A percentile compares a stretch with the other conserved stretches of the same genome.
phyloP scores from a whole-genome alignment of 64 coral and sea anemone genomes.

The Montipora foliosa region DNA sequence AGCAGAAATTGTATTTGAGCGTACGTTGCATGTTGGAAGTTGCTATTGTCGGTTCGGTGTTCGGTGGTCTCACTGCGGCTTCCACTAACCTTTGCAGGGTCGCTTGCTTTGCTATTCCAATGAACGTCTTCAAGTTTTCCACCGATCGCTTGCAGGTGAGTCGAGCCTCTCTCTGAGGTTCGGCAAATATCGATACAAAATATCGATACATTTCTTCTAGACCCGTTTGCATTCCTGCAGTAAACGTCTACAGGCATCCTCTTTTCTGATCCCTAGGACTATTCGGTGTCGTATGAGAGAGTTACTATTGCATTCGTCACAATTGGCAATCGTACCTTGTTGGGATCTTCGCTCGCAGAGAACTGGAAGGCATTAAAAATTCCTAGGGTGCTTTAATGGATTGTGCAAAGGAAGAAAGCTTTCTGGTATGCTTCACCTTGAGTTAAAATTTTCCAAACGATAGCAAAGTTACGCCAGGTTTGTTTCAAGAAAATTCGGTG shows the following conservation, averaged over 20 bases:
- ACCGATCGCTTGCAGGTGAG: slow-evolving; percentile 47
- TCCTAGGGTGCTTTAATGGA: neutral
- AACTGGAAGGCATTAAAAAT: slow-evolving; percentile 34
- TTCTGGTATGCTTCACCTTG: slow-evolving; percentile 14
- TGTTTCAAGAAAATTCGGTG: slow-evolving; percentile 35
- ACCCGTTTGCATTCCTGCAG: slow-evolving; percentile 39
- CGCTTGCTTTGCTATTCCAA: neutral
- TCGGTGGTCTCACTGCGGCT: too few species aligned
- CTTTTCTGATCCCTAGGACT: slow-evolving; percentile 21
- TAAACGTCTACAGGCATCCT: slow-evolving; percentile 26
- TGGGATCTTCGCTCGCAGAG: neutral
- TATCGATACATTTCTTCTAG: slow-evolving; percentile 66
- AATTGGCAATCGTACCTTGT: slow-evolving; percentile 52
- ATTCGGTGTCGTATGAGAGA: slow-evolving; percentile 35
- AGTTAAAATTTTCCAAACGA: slow-evolving; percentile 11
- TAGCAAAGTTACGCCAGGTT: slow-evolving; percentile 47
- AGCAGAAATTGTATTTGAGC: too few species aligned
- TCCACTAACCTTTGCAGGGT: too few species aligned
- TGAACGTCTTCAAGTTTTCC: slow-evolving; percentile 25
- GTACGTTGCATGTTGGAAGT: too few species aligned
- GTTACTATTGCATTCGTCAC: neutral
- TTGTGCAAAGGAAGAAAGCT: slow-evolving; percentile 56
- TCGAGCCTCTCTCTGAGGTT: slow-evolving; percentile 32
- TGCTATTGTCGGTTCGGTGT: too few species aligned
- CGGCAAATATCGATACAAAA: slow-evolving; percentile 57